Conservation (phyloP, 1,140 invertebrate species). For the Eueides isabella region DNA sequence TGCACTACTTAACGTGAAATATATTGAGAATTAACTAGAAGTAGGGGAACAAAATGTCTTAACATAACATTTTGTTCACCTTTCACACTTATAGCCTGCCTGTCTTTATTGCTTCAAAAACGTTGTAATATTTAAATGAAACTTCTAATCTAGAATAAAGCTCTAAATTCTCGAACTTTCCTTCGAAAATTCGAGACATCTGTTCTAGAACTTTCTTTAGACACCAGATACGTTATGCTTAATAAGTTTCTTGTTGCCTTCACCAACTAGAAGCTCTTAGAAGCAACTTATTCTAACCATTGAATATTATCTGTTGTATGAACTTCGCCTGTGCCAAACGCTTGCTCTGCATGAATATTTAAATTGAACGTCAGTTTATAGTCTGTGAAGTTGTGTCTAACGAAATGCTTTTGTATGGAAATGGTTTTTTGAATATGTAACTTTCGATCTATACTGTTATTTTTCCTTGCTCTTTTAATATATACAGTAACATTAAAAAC, state of each 20-base stretch:
- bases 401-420: background rate
- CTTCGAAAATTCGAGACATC: no score
- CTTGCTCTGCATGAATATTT: slow-evolving; percentile 16
- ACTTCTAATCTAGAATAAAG: background rate
- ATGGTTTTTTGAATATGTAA: background rate
- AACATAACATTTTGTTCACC: no score
- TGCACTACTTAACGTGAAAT: no score
- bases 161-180: no score
- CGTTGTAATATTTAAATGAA: background rate
- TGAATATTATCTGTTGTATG: slow-evolving; percentile 19
- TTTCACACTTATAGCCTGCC: no score
- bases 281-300: slow-evolving; percentile 11
- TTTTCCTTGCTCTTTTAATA: no score
- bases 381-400: background rate
- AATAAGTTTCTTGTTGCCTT: background rate
- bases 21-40: no score
- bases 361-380: slow-evolving; percentile 5
- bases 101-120: background rate
- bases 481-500: no score
- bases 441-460: no score
- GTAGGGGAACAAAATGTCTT: no score
- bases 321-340: slow-evolving; percentile 8
- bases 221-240: background rate
- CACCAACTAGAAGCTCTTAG: background rate
- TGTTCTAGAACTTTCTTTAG: background rate